Evolutionary conservation across 2,797 vertebrate species (phyloP).

Genomic region (Enteromius treurensis): DNA sequence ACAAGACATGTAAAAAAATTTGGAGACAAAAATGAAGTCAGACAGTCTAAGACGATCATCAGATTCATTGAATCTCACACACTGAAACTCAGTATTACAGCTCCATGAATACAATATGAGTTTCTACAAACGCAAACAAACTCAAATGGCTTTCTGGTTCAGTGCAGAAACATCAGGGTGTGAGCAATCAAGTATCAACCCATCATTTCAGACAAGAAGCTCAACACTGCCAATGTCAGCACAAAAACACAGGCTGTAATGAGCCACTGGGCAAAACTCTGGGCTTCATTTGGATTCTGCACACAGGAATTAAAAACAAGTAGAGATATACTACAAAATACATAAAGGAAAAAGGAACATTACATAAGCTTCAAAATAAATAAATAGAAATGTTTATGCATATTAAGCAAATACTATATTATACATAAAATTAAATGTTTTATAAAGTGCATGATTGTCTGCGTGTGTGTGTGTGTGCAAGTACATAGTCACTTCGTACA

Average conservation of each 20-base stretch:
- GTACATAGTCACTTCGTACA: background rate
- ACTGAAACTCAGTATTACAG: slow-evolving; percentile 60
- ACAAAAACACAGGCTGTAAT: slow-evolving; percentile 20
- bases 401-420: background rate
- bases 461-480: background rate
- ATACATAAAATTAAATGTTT: background rate
- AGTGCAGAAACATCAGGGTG: slow-evolving; percentile 21
- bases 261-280: slow-evolving; percentile 15
- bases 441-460: background rate
- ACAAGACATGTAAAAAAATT: background rate
- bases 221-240: slow-evolving; percentile 6
- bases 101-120: slow-evolving; percentile 11
- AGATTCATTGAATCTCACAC: slow-evolving; percentile 1
- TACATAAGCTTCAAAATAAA: background rate
- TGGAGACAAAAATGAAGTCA: background rate
- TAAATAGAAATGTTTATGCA: background rate
- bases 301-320: background rate
- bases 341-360: background rate
- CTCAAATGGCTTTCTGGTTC: slow-evolving; percentile 1
- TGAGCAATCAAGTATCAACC: slow-evolving; percentile 3
- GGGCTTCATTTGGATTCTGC: slow-evolving; percentile 44
- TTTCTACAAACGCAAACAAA: slow-evolving; percentile 23
- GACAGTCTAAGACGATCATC: slow-evolving; percentile 7
- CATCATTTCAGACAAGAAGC: slow-evolving; percentile 6
- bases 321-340: slow-evolving; percentile 23